Evolutionary conservation across 2,888 invertebrate genomes (phyloP), one percentile per base, ranked within the genome.

Genomic region (Caenorhabditis imperialis): DNA sequence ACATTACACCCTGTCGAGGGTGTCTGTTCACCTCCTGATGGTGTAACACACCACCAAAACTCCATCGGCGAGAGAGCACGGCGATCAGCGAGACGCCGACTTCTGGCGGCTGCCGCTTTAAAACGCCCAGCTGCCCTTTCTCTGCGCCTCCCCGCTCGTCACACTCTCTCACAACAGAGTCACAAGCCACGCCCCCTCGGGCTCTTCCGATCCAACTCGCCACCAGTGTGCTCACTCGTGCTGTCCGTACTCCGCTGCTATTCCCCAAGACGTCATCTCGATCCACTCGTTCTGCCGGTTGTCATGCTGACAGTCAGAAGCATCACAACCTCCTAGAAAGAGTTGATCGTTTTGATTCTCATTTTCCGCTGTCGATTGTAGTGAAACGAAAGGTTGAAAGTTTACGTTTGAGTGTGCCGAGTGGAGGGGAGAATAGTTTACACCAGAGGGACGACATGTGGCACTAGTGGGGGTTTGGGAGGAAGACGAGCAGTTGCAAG

Each of bases 291-390:
- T 71, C 71, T 71, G 71, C 42, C 38, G 62, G 71, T 71, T 71
- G 71, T 71, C 51, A 71, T 71, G 71, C 71, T 22, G 38, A 40
- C 20, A 16, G n/a, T 16, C 33, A 30, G 14, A 54, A 63, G 53
- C 73, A 73, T 73, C 73, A 73, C 73, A 73, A 73, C 73, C 73
- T 67, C 73, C 73, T 48, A 73, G 73, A 73, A 73, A 67, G 73
- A 73, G 73, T 73, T 38, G 73, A 73, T 61, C 60, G 62, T 40
- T 14, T 40, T 14, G 7, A 18, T 40, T n/a, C 40, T 8, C n/a
- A 16, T 5, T 5, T 16, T 40, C 40, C 6, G 5, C 20, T 8
- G 6, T n/a, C 42, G 20, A 47, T 20, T 62, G 45, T 45, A 12
- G 7, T n/a, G n/a, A 47, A 12, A 40, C 16, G 42, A 16, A 4